These are phyloP conservation scores for Exephanes ischioxanthus DNA, from an alignment of 2,888 invertebrate species.

Conservation along the genomic window DNA sequence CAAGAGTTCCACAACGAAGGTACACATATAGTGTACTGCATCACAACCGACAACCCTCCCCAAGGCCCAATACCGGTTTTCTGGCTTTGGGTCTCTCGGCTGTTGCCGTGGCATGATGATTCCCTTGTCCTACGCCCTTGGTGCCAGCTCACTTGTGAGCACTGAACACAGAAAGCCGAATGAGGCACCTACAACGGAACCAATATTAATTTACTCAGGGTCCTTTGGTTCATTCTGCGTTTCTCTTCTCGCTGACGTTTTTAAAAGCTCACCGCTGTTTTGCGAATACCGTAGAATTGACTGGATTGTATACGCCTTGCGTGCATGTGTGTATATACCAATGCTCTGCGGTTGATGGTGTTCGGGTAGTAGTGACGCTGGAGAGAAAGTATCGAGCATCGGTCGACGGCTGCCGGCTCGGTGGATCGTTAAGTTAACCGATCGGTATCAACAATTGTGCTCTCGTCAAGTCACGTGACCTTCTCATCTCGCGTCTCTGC, in stretches of 20 bases:
- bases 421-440: constrained; percentile 5
- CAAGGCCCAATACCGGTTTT: constrained; percentile 39
- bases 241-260: constrained; percentile 12
- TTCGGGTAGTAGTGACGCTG: constrained; percentile 36
- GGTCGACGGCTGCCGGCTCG: constrained; percentile 27
- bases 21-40: constrained; percentile 1
- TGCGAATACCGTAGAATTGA: constrained; percentile 18
- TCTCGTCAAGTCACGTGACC: constrained; percentile 9
- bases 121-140: constrained; percentile 69
- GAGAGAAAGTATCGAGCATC: constrained; percentile 61
- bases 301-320: neutral
- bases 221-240: constrained; percentile 16
- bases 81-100: constrained; percentile 5
- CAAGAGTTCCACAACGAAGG: constrained; percentile 10
- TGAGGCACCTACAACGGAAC: constrained; percentile 24
- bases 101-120: constrained; percentile 38
- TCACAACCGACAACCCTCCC: neutral
- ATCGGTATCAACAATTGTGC: constrained; percentile 30
- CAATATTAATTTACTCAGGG: constrained; percentile 64
- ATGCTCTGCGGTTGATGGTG: constrained; percentile 2
- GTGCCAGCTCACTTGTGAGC: constrained; percentile 22
- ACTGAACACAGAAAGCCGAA: constrained; percentile 56
- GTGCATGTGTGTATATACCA: neutral
- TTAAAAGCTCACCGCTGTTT: neutral
- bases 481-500: neutral